Evolutionary conservation across 2,888 invertebrate genomes (phyloP).

Genomic region (Standfussiana lucernea): DNA sequence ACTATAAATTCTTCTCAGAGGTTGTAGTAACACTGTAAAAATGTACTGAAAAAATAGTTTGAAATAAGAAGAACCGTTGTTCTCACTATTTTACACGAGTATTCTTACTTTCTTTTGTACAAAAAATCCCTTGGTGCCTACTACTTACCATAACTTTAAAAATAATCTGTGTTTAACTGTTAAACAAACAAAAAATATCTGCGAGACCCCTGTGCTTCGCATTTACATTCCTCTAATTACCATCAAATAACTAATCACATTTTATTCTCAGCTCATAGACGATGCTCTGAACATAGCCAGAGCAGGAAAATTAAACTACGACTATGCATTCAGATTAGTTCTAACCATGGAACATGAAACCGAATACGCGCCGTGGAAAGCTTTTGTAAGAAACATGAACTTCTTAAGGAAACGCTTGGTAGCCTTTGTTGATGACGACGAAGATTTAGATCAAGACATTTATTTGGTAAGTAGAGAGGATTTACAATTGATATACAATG

Average conservation of each 20-base stretch:
- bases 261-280: constrained; percentile 92
- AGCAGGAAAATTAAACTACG: constrained; percentile 91
- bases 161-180: neutral
- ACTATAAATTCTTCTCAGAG: neutral
- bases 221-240: neutral
- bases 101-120: neutral
- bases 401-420: constrained; percentile 82
- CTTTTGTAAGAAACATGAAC: constrained; percentile 86
- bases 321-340: constrained; percentile 92
- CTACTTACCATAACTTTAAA: neutral
- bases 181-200: neutral
- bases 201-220: neutral
- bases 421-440: constrained; percentile 74
- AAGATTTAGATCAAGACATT: constrained; percentile 82
- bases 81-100: neutral
- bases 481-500: neutral
- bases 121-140: neutral
- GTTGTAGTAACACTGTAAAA: constrained; percentile 1
- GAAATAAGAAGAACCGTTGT: neutral
- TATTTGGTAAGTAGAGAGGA: constrained; percentile 77
- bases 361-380: constrained; percentile 94
- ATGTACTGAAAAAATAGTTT: neutral
- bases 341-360: constrained; percentile 93
- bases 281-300: constrained; percentile 94
- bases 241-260: neutral